phyloP scores from a whole-genome alignment of 37 sponge, comb jelly and placozoan species.

The Axinella damicornis region DNA sequence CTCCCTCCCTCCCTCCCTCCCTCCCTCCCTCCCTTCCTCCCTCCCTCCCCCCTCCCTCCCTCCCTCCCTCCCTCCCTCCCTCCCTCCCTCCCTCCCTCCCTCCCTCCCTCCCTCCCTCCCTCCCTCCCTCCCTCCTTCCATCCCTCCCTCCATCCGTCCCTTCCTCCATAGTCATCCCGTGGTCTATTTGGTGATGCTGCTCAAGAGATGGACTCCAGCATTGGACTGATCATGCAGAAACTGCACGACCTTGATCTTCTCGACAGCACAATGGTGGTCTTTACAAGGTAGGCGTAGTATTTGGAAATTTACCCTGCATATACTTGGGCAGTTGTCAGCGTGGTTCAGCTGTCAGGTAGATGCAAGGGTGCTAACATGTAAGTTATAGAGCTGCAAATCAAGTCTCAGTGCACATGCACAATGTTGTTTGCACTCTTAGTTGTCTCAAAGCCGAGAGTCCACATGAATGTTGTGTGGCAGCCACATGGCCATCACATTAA shows the following conservation, averaged over 20 bases:
- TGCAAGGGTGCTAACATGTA: no score
- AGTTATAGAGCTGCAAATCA: no score
- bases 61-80: slow-evolving; percentile 5
- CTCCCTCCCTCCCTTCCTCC: slow-evolving; percentile 15
- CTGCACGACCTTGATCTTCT: slow-evolving; percentile 18
- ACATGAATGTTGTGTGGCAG: no score
- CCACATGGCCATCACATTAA: no score
- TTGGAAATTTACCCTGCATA: no score
- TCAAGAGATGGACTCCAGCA: slow-evolving; percentile 39
- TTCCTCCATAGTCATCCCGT: neutral
- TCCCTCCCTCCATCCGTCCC: slow-evolving; percentile 11
- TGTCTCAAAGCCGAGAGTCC: no score
- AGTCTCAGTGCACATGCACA: no score
- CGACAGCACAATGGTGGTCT: slow-evolving; percentile 39
- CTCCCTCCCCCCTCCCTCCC: neutral
- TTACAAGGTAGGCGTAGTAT: slow-evolving; percentile 30
- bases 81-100: slow-evolving; percentile 32
- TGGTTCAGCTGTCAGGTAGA: no score
- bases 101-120: slow-evolving; percentile 1
- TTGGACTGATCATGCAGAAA: slow-evolving; percentile 41
- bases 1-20: slow-evolving; percentile 14
- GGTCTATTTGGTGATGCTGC: slow-evolving; percentile 47
- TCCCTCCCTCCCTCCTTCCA: slow-evolving; percentile 14
- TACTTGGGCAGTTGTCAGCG: no score
- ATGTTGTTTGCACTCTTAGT: no score